Evolutionary conservation across 1,140 invertebrate species (phyloP), one percentile per base, ranked within the genome.

Genomic region (Temnothorax longispinosus): DNA sequence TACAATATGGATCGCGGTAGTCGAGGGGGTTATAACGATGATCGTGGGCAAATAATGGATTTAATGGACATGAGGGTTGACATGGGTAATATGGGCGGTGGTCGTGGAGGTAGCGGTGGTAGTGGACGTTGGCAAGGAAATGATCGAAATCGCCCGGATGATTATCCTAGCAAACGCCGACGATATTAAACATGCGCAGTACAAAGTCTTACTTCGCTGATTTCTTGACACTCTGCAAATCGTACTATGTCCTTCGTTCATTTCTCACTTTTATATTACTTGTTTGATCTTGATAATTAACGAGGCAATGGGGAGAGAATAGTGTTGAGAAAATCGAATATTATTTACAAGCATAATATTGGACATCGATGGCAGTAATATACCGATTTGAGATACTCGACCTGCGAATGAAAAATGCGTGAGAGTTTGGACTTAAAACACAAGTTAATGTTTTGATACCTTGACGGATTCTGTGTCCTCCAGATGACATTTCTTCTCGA

Each of bases 1-100:
- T 95, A 95, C 91, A 95, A 91, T 92, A 94, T 95, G 93, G 95
- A 95, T 62, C 95, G 95, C 85, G 93, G 93, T 87, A 91, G 71
- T 87, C 90, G 91, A 78, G 95, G 95, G 92, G 95, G 94, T 92
- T 95, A 95, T 91, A 95, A 93, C 91, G 95, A 95, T 65, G 95
- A 95, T 72, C 95, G 95, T 82, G 93, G 93, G 91, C 95, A 94
- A 87, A 94, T 95, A 92, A 95, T 95, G 95, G 95, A 95, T 90
- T 92, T 95, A 65, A 95, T 95, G 95, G 95, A 95, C 88, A 95
- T 95, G 95, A 95, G 95, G 91, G 95, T 95, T 67, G 95, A 95
- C 74, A 95, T 95, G 94, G 93, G 93, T 82, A 93, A 92, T 84
- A 94, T 94, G 92, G 92, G 93, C 44, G 91, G 90, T 52, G 89